Conservation (phyloP, 2,113 vertebrate species). For the Stigmatopora nigra region DNA sequence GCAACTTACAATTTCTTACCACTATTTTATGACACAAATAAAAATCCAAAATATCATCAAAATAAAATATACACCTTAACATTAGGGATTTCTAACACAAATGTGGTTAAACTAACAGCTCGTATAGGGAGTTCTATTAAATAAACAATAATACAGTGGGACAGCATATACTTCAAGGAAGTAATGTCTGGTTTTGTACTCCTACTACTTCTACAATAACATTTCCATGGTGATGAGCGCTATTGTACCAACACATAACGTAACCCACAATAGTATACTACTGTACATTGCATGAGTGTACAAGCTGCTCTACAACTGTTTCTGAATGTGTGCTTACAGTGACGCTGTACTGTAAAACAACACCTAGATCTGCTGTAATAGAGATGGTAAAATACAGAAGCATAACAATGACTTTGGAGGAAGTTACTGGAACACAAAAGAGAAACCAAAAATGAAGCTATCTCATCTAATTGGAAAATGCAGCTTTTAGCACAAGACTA, state of each 20-base stretch:
- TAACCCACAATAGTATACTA: neutral
- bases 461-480: constrained; percentile 17
- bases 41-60: neutral
- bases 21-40: neutral
- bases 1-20: neutral
- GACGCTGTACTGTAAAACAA: constrained; percentile 17
- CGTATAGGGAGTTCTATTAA: constrained; percentile 19
- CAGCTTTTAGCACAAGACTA: constrained; percentile 32
- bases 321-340: neutral
- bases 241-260: constrained; percentile 18
- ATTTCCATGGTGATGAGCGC: constrained; percentile 28
- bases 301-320: constrained; percentile 13
- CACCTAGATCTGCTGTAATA: constrained; percentile 24
- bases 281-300: constrained; percentile 3
- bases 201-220: constrained; percentile 12
- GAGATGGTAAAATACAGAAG: constrained; percentile 27
- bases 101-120: constrained; percentile 42
- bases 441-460: constrained; percentile 26
- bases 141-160: constrained; percentile 40
- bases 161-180: constrained; percentile 30
- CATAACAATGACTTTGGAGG: constrained; percentile 26
- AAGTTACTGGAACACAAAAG: constrained; percentile 37
- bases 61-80: neutral
- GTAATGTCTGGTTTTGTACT: constrained; percentile 9
- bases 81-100: constrained; percentile 9